These are phyloP conservation scores for Charadrius vociferus DNA, from an alignment of 2,113 vertebrate genomes.

Conservation along the genomic window DNA sequence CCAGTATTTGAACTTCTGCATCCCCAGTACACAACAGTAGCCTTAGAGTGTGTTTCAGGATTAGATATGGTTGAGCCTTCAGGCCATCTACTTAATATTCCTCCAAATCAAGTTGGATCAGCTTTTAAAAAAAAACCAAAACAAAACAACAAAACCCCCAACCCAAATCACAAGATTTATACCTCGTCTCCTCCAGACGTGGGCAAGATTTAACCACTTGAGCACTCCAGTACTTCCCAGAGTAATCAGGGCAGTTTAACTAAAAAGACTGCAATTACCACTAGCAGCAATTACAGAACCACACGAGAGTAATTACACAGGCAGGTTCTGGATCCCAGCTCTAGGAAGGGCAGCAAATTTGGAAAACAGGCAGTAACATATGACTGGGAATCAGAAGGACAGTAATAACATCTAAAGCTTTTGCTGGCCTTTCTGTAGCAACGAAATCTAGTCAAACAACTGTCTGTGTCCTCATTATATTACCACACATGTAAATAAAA, in stretches of 20 bases:
- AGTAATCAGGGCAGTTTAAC: not conserved
- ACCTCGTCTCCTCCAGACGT: not conserved
- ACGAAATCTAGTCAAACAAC: not conserved
- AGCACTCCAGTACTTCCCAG: not conserved
- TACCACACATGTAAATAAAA: not conserved
- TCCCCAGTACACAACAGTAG: not conserved
- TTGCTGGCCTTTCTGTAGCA: not conserved
- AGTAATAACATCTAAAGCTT: not conserved
- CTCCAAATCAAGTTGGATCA: not conserved
- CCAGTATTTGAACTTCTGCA: not conserved
- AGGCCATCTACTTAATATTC: not conserved
- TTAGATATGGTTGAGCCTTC: not conserved
- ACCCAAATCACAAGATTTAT: not conserved
- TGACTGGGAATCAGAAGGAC: not conserved
- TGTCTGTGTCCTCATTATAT: not conserved
- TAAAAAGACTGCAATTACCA: not conserved
- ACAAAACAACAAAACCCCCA: too few relatives aligned
- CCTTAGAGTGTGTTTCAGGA: not conserved
- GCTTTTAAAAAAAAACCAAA: too few relatives aligned
- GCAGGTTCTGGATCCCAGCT: not conserved
- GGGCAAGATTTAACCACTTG: not conserved
- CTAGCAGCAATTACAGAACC: not conserved
- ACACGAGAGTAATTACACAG: not conserved
- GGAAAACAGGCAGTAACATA: not conserved
- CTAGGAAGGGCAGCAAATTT: not conserved